phyloP scores from a whole-genome alignment of 2,113 vertebrate genomes.

The Sarotherodon lohbergeri region DNA sequence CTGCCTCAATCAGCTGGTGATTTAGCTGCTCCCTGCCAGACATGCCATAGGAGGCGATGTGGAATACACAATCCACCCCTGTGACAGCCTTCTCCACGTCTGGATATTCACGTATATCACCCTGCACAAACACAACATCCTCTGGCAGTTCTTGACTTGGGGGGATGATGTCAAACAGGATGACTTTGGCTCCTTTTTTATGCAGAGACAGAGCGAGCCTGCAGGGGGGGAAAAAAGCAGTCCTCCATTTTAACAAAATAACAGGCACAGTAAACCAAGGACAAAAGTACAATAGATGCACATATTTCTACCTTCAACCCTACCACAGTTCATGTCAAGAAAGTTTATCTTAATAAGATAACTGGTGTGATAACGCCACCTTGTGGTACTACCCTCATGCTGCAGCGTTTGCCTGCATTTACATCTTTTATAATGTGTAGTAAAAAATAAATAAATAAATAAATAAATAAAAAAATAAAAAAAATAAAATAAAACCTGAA shows the following conservation, averaged over 20 bases:
- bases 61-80: constrained; percentile 83
- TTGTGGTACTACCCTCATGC: neutral
- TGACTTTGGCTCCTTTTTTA: constrained; percentile 70
- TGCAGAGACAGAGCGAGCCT: constrained; percentile 82
- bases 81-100: constrained; percentile 75
- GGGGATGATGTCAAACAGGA: constrained; percentile 80
- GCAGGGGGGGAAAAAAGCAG: neutral
- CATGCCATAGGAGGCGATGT: constrained; percentile 92
- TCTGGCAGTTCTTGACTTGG: constrained; percentile 71
- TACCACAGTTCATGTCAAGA: neutral
- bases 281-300: neutral
- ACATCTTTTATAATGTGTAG: neutral
- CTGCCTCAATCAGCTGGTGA: constrained; percentile 76
- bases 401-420: neutral
- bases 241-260: neutral
- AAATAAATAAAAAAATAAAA: too few species aligned
- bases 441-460: too few species aligned
- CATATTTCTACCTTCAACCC: neutral
- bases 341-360: neutral
- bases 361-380: neutral
- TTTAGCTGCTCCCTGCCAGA: constrained; percentile 92
- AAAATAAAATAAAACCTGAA: too few species aligned
- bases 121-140: constrained; percentile 75
- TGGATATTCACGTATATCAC: constrained; percentile 75
- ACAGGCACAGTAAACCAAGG: neutral